phyloP scores from a whole-genome alignment of 2,888 invertebrate species.

The Baccha elongata region DNA sequence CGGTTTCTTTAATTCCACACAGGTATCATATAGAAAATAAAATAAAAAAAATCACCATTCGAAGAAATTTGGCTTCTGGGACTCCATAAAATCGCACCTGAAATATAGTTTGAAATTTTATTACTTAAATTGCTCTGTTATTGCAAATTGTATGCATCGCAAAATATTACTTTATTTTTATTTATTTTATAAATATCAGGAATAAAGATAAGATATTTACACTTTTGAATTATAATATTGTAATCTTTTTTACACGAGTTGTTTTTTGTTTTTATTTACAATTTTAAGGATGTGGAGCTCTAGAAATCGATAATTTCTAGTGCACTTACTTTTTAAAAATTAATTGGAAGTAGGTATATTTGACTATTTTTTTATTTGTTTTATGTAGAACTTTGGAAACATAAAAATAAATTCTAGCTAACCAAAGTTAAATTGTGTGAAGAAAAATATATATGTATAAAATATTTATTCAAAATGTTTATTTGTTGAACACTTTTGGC shows the following conservation, averaged over 20 bases:
- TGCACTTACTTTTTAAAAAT: conserved; percentile 26
- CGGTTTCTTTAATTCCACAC: conserved; percentile 11
- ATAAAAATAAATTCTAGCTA: conserved; percentile 77
- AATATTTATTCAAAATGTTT: conserved; percentile 72
- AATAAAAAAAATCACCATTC: background rate
- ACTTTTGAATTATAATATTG: background rate
- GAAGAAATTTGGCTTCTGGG: conserved; percentile 25
- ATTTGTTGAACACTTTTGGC: conserved; percentile 68
- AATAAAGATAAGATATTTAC: conserved; percentile 20
- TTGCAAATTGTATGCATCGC: conserved; percentile 40
- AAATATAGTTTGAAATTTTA: conserved; percentile 2
- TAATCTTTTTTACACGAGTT: conserved; percentile 19
- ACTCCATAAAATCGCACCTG: conserved; percentile 16
- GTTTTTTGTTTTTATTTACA: conserved; percentile 50
- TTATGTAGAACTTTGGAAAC: conserved; percentile 75
- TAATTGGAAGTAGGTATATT: conserved; percentile 56
- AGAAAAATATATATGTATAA: conserved; percentile 76
- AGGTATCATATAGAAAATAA: background rate
- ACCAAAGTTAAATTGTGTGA: conserved; percentile 28
- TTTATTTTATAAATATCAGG: background rate
- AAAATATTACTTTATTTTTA: conserved; percentile 23
- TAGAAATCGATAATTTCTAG: conserved; percentile 26
- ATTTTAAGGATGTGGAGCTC: conserved; percentile 27
- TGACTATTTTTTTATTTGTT: conserved; percentile 73
- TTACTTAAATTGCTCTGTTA: conserved; percentile 24